Conservation (phyloP, 2,113 vertebrate genomes). For the Prinia subflava region DNA sequence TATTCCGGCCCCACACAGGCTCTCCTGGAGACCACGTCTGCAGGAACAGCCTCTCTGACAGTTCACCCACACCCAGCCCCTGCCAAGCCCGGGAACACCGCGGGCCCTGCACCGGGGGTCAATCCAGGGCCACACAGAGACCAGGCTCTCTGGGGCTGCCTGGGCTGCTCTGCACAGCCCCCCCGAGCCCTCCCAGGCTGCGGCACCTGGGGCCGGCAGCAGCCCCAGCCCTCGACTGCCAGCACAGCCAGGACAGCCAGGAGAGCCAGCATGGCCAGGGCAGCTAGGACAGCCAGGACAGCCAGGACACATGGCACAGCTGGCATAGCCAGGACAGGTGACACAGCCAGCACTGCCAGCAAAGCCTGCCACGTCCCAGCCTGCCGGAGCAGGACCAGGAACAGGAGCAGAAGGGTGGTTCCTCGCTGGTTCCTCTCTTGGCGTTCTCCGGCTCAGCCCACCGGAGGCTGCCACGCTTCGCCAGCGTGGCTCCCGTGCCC, state of each 20-base stretch:
- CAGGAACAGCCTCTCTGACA: background rate
- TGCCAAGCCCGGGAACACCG: rapidly evolving
- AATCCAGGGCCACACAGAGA: rapidly evolving
- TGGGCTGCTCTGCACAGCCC: background rate
- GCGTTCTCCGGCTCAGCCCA: background rate
- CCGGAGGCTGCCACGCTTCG: background rate
- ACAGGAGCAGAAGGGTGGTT: background rate
- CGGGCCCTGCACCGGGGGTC: too few relatives aligned
- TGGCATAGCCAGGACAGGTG: too few relatives aligned
- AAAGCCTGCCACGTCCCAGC: background rate
- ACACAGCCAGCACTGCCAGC: background rate
- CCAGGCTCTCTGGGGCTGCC: background rate
- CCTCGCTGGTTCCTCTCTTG: background rate
- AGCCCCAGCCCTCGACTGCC: background rate
- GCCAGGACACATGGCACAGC: background rate
- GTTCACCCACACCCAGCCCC: too few relatives aligned
- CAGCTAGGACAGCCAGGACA: too few relatives aligned
- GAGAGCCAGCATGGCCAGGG: background rate
- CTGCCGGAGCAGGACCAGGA: background rate
- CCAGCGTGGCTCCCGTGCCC: background rate
- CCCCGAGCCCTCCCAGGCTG: background rate
- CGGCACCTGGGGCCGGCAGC: background rate
- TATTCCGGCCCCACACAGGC: rapidly evolving
- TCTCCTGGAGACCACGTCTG: rapidly evolving
- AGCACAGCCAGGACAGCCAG: background rate